A percentile compares a stretch with the other conserved stretches of the same genome.
phyloP scores from a whole-genome alignment of 2,888 invertebrate genomes.

The Sarcophaga variegata region DNA sequence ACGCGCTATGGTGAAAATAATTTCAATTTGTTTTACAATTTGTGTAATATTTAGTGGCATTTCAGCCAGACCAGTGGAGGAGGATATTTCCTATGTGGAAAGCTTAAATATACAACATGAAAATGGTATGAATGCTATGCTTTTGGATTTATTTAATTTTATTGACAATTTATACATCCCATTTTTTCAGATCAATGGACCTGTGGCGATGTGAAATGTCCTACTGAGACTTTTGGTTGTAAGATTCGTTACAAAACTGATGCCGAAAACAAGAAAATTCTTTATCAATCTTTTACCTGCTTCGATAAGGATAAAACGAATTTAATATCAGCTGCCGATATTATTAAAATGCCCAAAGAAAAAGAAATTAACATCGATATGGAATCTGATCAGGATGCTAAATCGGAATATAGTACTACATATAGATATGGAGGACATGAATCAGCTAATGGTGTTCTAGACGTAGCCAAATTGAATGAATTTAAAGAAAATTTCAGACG shows the following conservation, averaged over 20 bases:
- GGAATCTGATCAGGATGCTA: conserved; percentile 39
- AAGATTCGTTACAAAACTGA: conserved; percentile 8
- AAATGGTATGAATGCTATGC: conserved; percentile 26
- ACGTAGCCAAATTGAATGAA: background rate
- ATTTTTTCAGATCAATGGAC: conserved; percentile 38
- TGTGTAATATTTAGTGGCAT: background rate
- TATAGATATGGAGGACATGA: conserved; percentile 51
- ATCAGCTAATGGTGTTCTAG: conserved; percentile 41
- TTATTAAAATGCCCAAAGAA: conserved; percentile 2
- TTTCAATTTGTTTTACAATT: background rate
- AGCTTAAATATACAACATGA: conserved; percentile 25
- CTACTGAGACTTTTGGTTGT: conserved; percentile 48
- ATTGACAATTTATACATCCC: background rate
- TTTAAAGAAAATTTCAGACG: conserved; percentile 9
- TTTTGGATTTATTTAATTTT: background rate
- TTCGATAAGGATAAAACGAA: conserved; percentile 22
- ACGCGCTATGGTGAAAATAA: background rate
- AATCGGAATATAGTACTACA: conserved; percentile 22
- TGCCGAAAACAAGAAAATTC: background rate
- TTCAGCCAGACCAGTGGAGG: conserved; percentile 3
- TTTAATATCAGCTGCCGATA: background rate
- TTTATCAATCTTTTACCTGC: conserved; percentile 32
- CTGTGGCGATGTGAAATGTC: conserved; percentile 53
- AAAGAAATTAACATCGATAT: conserved; percentile 40
- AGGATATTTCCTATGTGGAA: conserved; percentile 5